Percentiles rank a stretch among this genome's conserved stretches.
Conservation (phyloP, 1,140 invertebrate species). For the Chironomus striatipennis region DNA sequence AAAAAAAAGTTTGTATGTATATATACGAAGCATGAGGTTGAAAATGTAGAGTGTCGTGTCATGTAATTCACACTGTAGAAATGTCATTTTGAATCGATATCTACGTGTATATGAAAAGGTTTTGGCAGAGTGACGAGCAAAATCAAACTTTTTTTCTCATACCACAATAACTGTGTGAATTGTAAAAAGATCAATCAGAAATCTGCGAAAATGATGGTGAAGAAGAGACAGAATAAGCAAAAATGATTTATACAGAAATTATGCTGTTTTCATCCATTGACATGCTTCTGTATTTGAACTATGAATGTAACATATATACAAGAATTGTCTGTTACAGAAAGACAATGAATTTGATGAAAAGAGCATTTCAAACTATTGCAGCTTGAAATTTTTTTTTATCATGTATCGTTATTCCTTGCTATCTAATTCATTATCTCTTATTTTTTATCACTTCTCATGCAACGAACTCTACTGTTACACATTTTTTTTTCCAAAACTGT, state of each 20-base stretch:
- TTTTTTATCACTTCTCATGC: too few relatives aligned
- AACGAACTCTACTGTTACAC: too few relatives aligned
- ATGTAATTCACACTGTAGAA: slow-evolving; percentile 4
- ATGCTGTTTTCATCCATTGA: neutral
- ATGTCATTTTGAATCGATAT: slow-evolving; percentile 4
- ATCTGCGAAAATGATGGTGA: neutral
- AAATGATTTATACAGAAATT: slow-evolving; percentile 5
- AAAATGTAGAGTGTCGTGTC: slow-evolving; percentile 6
- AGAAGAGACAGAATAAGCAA: neutral
- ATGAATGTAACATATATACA: neutral
- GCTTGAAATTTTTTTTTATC: too few relatives aligned
- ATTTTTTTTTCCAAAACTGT: too few relatives aligned
- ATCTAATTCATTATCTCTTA: too few relatives aligned
- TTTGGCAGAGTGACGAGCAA: slow-evolving; percentile 5
- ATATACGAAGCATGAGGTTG: neutral
- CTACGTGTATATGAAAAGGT: slow-evolving; percentile 22
- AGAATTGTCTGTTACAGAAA: too few relatives aligned
- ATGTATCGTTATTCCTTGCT: too few relatives aligned
- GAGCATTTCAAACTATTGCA: too few relatives aligned
- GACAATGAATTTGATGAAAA: too few relatives aligned
- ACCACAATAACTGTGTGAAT: neutral
- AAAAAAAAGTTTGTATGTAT: neutral
- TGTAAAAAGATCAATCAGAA: slow-evolving; percentile 21
- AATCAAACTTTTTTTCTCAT: neutral
- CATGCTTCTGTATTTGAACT: slow-evolving; percentile 1